phyloP scores from a whole-genome alignment of 2,888 invertebrate genomes.

The Hypomecis punctinalis region DNA sequence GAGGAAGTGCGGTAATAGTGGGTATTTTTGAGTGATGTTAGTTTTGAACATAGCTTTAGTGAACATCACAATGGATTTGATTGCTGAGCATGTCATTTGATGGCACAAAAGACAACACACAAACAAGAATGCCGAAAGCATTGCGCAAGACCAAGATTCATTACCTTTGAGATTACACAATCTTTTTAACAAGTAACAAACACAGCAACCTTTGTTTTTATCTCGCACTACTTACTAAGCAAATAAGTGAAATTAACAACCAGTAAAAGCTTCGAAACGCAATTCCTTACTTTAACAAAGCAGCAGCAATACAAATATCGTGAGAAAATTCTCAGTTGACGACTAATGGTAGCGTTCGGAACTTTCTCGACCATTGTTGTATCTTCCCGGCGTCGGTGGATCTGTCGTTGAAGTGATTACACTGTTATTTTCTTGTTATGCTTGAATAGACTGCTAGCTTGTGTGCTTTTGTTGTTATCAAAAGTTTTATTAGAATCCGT shows the following conservation, averaged over 20 bases:
- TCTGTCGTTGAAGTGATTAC: constrained; percentile 58
- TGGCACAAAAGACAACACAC: not conserved
- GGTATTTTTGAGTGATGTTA: too few species aligned
- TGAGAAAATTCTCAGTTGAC: constrained; percentile 41
- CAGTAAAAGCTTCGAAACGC: constrained; percentile 10
- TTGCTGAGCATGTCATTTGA: too few species aligned
- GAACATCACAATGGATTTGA: too few species aligned
- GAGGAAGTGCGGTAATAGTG: too few species aligned
- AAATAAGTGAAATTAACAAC: constrained; percentile 18
- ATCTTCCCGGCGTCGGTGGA: constrained; percentile 51
- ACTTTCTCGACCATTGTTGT: constrained; percentile 64
- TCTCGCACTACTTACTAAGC: constrained; percentile 33
- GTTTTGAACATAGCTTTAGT: too few species aligned
- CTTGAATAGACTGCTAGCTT: constrained; percentile 5
- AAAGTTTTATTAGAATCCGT: not conserved
- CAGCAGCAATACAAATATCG: constrained; percentile 22
- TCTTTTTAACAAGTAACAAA: constrained; percentile 11
- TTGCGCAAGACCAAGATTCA: not conserved
- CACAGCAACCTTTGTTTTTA: constrained; percentile 18
- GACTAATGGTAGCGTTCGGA: constrained; percentile 43
- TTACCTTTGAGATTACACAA: not conserved
- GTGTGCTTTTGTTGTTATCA: constrained; percentile 3
- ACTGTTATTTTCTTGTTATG: constrained; percentile 48
- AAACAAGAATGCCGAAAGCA: not conserved
- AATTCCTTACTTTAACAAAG: constrained; percentile 11